A percentile compares a stretch with the other conserved stretches of the same genome.
phyloP scores from a whole-genome alignment of 2,113 vertebrate species.

The Salminus brasiliensis region DNA sequence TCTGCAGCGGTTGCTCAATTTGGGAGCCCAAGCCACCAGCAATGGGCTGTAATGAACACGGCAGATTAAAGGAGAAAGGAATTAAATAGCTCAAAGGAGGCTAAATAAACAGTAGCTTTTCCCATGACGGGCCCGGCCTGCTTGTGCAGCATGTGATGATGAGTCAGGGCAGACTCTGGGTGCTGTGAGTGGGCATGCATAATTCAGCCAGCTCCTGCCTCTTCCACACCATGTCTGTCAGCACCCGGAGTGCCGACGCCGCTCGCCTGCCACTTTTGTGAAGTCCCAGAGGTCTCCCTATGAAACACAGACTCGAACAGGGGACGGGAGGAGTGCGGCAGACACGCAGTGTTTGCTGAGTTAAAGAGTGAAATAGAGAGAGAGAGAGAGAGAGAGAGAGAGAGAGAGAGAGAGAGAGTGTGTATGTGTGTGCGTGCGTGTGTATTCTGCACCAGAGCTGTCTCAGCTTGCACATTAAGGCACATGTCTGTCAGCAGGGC shows the following conservation, averaged over 20 bases:
- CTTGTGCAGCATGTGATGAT: constrained; percentile 68
- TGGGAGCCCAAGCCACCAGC: constrained; percentile 47
- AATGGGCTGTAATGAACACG: constrained; percentile 36
- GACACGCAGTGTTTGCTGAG: constrained; percentile 45
- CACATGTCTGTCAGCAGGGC: constrained; percentile 67
- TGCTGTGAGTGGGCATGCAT: constrained; percentile 58
- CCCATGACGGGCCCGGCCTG: constrained; percentile 69
- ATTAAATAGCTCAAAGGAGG: constrained; percentile 69
- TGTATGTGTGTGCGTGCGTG: constrained; percentile 18
- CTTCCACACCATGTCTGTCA: constrained; percentile 72
- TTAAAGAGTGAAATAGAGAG: constrained; percentile 26
- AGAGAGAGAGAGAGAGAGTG: not conserved
- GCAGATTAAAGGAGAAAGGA: constrained; percentile 63
- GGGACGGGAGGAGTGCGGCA: not conserved
- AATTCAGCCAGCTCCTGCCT: constrained; percentile 66
- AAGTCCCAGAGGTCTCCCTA: constrained; percentile 21
- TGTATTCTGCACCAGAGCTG: constrained; percentile 42
- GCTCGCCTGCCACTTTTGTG: constrained; percentile 33
- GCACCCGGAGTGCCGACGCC: constrained; percentile 51
- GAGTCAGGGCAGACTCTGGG: constrained; percentile 68
- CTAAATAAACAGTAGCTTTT: constrained; percentile 71
- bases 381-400: constrained; percentile 8
- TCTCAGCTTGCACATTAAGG: constrained; percentile 64
- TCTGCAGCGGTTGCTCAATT: constrained; percentile 56
- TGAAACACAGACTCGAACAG: constrained; percentile 34